Evolutionary conservation across 2,888 invertebrate genomes (phyloP).

Genomic region (Mesochorus sp.): DNA sequence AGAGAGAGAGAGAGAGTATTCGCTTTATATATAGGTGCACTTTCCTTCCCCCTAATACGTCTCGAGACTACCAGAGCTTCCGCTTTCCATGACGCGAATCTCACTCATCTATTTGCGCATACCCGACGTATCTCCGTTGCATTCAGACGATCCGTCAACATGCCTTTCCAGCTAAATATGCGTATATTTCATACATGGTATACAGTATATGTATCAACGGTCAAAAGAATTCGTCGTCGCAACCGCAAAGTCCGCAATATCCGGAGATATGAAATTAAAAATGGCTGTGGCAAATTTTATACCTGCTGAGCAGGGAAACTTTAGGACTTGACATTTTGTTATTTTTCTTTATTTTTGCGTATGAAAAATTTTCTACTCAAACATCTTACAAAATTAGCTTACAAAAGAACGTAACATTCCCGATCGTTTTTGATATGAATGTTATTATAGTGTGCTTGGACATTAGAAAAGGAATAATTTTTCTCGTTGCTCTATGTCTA

Average conservation of each 20-base stretch:
- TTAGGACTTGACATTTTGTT: too few relatives aligned
- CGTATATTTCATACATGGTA: background rate
- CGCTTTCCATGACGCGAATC: conserved; percentile 32
- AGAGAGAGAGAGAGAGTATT: conserved; percentile 57
- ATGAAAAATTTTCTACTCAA: too few relatives aligned
- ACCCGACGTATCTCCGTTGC: conserved; percentile 53
- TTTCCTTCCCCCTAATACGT: conserved; percentile 1
- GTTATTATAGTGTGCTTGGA: too few relatives aligned
- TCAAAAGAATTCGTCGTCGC: background rate
- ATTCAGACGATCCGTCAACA: conserved; percentile 65
- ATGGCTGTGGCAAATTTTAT: too few relatives aligned
- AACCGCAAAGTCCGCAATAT: too few relatives aligned
- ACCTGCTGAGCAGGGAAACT: too few relatives aligned
- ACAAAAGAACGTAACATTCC: too few relatives aligned
- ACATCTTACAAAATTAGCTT: too few relatives aligned
- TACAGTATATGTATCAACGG: background rate
- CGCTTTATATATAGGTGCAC: conserved; percentile 22
- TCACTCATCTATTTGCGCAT: conserved; percentile 65
- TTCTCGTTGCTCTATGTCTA: background rate
- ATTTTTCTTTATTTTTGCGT: too few relatives aligned
- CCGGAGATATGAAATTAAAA: too few relatives aligned
- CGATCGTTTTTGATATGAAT: too few relatives aligned
- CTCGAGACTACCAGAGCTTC: conserved; percentile 7
- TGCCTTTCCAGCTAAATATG: conserved; percentile 20
- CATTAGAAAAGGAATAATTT: background rate